Percentiles rank a stretch among this genome's conserved stretches.
phyloP scores from a whole-genome alignment of 1,140 invertebrate genomes.

The Streblospio benedicti region DNA sequence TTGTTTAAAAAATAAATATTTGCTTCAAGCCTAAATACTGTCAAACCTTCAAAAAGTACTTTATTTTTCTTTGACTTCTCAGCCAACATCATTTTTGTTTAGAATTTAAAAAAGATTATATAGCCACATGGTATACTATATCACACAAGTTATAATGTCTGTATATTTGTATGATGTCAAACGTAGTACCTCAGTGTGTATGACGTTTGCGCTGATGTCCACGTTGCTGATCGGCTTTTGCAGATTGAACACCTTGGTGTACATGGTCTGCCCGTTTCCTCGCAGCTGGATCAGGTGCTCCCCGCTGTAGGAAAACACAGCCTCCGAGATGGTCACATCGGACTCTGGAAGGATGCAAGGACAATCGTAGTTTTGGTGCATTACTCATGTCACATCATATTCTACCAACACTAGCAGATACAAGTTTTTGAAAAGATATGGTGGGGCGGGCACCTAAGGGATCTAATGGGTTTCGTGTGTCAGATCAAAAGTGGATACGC shows the following conservation, averaged over 20 bases:
- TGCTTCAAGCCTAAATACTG: too few species aligned
- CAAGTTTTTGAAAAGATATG: background rate
- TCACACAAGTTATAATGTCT: too few species aligned
- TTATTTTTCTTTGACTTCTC: too few species aligned
- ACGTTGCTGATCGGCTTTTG: slow-evolving; percentile 12
- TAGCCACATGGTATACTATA: too few species aligned
- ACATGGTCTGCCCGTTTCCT: background rate
- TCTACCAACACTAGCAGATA: background rate
- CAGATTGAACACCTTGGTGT: slow-evolving; percentile 11
- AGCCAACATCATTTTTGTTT: too few species aligned
- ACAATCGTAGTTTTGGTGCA: too few species aligned
- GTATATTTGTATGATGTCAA: slow-evolving; percentile 18
- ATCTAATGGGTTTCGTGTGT: background rate
- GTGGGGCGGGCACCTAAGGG: background rate
- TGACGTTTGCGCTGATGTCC: slow-evolving; percentile 13
- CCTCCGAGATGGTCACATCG: background rate
- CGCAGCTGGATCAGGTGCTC: slow-evolving; percentile 8
- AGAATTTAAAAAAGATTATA: too few species aligned
- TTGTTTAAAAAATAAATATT: too few species aligned
- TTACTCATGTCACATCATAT: background rate
- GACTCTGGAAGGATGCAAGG: background rate
- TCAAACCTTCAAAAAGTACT: too few species aligned
- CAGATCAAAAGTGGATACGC: background rate
- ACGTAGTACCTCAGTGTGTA: slow-evolving; percentile 24
- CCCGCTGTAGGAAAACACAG: background rate